phyloP scores from a whole-genome alignment of 2,888 invertebrate genomes.

The Caenorhabditis sp. region DNA sequence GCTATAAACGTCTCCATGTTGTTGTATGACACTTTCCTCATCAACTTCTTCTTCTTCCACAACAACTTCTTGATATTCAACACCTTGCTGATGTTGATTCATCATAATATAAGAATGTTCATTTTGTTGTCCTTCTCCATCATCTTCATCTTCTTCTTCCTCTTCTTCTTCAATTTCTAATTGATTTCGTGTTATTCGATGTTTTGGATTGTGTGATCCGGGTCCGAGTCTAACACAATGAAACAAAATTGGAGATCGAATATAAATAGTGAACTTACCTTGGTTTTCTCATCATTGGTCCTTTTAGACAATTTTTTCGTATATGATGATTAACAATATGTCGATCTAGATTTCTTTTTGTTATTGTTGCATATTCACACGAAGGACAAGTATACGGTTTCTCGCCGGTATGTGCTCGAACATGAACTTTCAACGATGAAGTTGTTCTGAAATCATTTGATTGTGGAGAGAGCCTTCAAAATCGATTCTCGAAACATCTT shows the following conservation, averaged over 20 bases:
- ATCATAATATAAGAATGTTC: conserved; percentile 17
- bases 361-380: conserved; percentile 64
- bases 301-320: conserved; percentile 36
- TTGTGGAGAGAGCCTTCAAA: too few species aligned
- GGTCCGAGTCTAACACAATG: neutral
- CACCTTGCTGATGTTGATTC: neutral
- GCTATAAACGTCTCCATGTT: neutral
- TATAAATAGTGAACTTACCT: conserved; percentile 18
- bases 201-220: neutral
- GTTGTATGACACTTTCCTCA: conserved; percentile 4
- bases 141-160: neutral
- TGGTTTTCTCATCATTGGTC: conserved; percentile 45
- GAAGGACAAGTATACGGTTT: conserved; percentile 64
- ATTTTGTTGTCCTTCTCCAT: neutral
- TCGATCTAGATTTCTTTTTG: conserved; percentile 67
- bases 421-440: conserved; percentile 66
- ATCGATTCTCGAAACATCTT: too few species aligned
- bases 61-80: conserved; percentile 6
- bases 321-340: conserved; percentile 67
- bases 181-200: neutral
- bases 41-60: conserved; percentile 6
- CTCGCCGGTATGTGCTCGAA: conserved; percentile 67
- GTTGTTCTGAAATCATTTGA: conserved; percentile 63
- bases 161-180: conserved; percentile 14
- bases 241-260: neutral